Percentiles rank a stretch among this genome's conserved stretches.
phyloP scores from a whole-genome alignment of 53 echinoderm and acorn worm genomes.

The Zoroaster sp. region DNA sequence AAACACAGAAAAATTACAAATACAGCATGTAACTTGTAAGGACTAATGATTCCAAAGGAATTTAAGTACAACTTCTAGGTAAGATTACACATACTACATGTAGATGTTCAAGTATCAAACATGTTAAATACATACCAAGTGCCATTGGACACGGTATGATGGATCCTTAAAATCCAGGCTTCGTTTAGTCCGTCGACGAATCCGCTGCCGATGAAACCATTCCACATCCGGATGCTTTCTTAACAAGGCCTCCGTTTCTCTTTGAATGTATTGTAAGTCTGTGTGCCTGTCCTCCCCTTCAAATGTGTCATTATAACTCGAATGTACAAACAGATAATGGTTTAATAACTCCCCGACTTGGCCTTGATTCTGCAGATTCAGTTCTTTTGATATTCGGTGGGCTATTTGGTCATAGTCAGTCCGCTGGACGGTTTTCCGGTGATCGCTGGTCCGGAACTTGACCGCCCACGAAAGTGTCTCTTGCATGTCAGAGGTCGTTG shows the following conservation, averaged over 20 bases:
- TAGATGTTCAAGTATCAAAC: too few relatives aligned
- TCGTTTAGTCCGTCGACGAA: constrained; percentile 78
- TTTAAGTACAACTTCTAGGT: too few relatives aligned
- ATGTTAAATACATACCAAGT: constrained; percentile 92
- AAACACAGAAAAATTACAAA: too few relatives aligned
- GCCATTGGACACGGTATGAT: constrained; percentile 82
- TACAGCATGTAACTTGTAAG: too few relatives aligned
- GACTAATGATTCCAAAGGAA: too few relatives aligned
- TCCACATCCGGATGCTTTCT: constrained; percentile 59
- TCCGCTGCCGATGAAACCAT: constrained; percentile 91
- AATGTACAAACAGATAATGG: constrained; percentile 86
- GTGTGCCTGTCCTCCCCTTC: constrained; percentile 56
- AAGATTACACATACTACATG: too few relatives aligned
- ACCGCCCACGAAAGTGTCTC: constrained; percentile 93
- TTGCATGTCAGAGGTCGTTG: constrained; percentile 53
- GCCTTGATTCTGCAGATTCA: constrained; percentile 74
- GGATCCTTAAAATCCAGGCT: constrained; percentile 76
- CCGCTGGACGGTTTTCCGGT: constrained; percentile 69
- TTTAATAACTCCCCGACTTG: constrained; percentile 88
- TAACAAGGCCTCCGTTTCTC: constrained; percentile 61
- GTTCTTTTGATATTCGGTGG: constrained; percentile 65
- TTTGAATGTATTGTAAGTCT: constrained; percentile 57
- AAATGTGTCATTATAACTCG: constrained; percentile 74
- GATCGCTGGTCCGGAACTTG: constrained; percentile 66
- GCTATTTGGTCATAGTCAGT: constrained; percentile 78